phyloP scores from a whole-genome alignment of 1,140 invertebrate genomes.

The Drosophila subobscura region DNA sequence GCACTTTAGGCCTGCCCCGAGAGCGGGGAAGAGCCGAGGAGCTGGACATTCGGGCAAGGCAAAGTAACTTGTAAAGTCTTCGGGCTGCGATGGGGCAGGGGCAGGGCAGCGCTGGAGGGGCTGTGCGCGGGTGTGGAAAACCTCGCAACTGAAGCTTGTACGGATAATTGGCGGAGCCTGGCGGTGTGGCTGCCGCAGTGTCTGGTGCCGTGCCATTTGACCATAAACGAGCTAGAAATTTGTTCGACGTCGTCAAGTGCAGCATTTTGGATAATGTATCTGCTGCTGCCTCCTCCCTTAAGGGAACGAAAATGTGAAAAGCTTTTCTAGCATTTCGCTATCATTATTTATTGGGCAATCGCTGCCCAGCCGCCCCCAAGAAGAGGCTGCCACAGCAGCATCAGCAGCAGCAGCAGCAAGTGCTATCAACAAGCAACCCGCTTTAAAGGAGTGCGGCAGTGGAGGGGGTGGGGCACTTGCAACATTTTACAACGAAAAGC shows the following conservation, averaged over 20 bases:
- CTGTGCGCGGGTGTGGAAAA: constrained; percentile 55
- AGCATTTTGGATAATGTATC: constrained; percentile 67
- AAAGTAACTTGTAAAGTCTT: constrained; percentile 79
- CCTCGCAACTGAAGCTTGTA: constrained; percentile 69
- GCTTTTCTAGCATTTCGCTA: constrained; percentile 68
- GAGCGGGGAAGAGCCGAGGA: neutral
- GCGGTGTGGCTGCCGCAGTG: constrained; percentile 61
- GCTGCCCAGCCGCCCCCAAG: constrained; percentile 32
- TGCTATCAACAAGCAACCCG: constrained; percentile 43
- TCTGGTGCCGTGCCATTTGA: constrained; percentile 78
- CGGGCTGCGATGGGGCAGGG: constrained; percentile 40
- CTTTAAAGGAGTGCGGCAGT: neutral
- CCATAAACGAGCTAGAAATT: constrained; percentile 80
- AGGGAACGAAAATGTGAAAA: constrained; percentile 59
- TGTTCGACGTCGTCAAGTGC: constrained; percentile 73
- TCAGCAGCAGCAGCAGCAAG: constrained; percentile 42
- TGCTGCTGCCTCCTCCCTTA: neutral
- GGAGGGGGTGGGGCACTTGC: constrained; percentile 21
- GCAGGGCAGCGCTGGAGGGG: neutral
- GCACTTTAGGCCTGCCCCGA: constrained; percentile 47
- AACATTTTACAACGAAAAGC: constrained; percentile 67
- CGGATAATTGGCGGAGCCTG: constrained; percentile 74
- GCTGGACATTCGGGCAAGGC: constrained; percentile 61
- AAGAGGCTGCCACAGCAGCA: constrained; percentile 18
- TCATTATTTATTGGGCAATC: constrained; percentile 75